Percentiles rank a stretch among this genome's conserved stretches.
Conservation (phyloP, 2,113 vertebrate species). For the Corythoichthys intestinalis region DNA sequence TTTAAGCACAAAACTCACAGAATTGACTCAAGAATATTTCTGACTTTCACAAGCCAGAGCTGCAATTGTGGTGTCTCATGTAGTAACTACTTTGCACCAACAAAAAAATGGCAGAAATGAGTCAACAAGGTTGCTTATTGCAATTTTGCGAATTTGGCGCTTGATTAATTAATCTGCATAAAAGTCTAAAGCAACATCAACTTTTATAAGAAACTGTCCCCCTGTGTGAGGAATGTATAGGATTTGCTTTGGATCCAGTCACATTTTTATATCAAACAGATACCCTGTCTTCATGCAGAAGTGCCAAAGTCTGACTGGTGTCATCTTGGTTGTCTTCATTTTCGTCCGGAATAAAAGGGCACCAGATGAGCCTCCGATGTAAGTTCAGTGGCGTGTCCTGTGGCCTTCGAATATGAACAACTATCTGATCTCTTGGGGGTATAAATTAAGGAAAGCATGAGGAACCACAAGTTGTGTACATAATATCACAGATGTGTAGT, state of each 20-base stretch:
- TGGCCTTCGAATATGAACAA: conserved; percentile 84
- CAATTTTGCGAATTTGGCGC: no score
- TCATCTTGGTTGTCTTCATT: conserved; percentile 88
- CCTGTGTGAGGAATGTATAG: background rate
- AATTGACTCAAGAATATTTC: no score
- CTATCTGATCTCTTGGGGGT: conserved; percentile 82
- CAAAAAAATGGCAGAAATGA: no score
- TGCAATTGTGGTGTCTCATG: no score
- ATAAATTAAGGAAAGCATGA: conserved; percentile 65
- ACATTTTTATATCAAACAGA: conserved; percentile 2
- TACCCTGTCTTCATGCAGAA: conserved; percentile 93
- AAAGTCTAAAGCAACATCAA: no score
- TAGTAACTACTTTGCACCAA: no score
- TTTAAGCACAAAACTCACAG: no score
- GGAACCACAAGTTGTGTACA: background rate
- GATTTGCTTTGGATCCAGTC: background rate
- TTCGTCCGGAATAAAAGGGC: conserved; percentile 92
- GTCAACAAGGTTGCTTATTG: no score
- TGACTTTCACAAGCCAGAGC: no score
- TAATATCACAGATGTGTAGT: background rate
- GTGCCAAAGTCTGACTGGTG: conserved; percentile 84
- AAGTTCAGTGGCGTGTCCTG: conserved; percentile 82
- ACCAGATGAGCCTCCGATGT: conserved; percentile 93
- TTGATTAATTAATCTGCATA: no score
- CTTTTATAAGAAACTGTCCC: no score